phyloP scores from a whole-genome alignment of 2,888 invertebrate species.

The Cephus rjabovi region DNA sequence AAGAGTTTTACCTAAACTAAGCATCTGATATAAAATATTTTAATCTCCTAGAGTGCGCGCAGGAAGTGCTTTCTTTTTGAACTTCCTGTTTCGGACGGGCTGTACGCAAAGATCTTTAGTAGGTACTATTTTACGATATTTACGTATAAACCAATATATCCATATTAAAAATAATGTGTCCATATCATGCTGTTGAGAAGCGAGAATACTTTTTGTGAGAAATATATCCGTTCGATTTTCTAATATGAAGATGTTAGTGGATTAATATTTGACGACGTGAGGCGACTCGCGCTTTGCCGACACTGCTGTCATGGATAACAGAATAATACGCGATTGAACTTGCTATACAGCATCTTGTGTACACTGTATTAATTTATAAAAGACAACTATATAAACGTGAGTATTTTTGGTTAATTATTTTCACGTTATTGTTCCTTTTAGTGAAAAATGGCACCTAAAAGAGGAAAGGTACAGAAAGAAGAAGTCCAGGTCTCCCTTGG shows the following conservation, averaged over 20 bases:
- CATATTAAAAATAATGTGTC: conserved; percentile 27
- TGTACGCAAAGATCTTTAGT: conserved; percentile 31
- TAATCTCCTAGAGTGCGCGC: conserved; percentile 15
- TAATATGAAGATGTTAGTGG: conserved; percentile 39
- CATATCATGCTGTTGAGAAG: conserved; percentile 8
- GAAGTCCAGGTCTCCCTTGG: conserved; percentile 96
- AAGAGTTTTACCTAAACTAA: not conserved
- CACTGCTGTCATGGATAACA: conserved; percentile 10
- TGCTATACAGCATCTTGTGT: not conserved
- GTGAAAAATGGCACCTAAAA: conserved; percentile 91
- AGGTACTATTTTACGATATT: conserved; percentile 29
- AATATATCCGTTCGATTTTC: conserved; percentile 17
- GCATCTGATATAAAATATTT: not conserved
- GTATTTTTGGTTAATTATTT: not conserved
- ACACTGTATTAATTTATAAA: not conserved
- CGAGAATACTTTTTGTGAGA: conserved; percentile 6
- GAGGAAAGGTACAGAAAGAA: conserved; percentile 96
- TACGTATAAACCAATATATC: conserved; percentile 28
- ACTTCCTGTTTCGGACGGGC: conserved; percentile 39
- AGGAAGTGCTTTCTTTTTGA: conserved; percentile 42
- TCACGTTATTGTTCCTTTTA: conserved; percentile 29
- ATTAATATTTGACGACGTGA: conserved; percentile 31
- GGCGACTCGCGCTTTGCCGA: not conserved
- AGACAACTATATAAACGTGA: not conserved
- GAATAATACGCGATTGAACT: not conserved